These are phyloP conservation scores for Stegastes partitus DNA, from an alignment of 2,113 vertebrate genomes.

Conservation along the genomic window DNA sequence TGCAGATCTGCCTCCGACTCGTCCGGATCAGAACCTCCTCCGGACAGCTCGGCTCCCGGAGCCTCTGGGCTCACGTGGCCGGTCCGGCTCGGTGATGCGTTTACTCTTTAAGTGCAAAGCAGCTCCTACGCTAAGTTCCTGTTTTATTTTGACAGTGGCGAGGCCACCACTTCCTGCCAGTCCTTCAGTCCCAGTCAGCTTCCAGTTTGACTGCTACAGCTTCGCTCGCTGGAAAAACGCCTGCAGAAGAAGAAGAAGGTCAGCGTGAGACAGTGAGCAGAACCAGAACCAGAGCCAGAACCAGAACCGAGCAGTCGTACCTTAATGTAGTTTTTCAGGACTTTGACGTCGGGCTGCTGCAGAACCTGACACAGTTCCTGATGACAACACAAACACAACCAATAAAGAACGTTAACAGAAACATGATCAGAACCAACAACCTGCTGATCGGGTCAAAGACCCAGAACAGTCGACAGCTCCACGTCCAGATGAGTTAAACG, in stretches of 20 bases:
- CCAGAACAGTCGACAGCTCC: no score
- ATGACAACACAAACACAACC: slow-evolving; percentile 38
- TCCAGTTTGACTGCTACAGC: slow-evolving; percentile 85
- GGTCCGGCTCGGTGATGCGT: slow-evolving; percentile 60
- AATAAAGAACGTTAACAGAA: neutral
- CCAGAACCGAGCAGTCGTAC: slow-evolving; percentile 78
- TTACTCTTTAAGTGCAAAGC: slow-evolving; percentile 80
- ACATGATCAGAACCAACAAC: no score
- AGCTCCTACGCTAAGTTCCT: slow-evolving; percentile 75
- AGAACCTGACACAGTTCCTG: slow-evolving; percentile 97
- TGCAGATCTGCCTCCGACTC: no score
- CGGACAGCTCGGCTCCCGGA: slow-evolving; percentile 58
- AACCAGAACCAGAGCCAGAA: neutral
- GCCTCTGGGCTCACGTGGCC: neutral
- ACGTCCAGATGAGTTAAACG: no score
- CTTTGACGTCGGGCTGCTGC: slow-evolving; percentile 96
- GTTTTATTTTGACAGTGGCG: slow-evolving; percentile 35
- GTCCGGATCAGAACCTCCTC: neutral
- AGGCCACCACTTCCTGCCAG: slow-evolving; percentile 39
- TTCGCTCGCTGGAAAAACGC: slow-evolving; percentile 97
- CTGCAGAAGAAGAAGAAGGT: slow-evolving; percentile 75
- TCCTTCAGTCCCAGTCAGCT: slow-evolving; percentile 36
- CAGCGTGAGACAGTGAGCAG: neutral
- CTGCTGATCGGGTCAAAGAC: no score
- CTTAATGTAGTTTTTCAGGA: slow-evolving; percentile 99